Evolutionary conservation across 2,113 vertebrate species (phyloP).

Genomic region (Cyanoderma ruficeps): DNA sequence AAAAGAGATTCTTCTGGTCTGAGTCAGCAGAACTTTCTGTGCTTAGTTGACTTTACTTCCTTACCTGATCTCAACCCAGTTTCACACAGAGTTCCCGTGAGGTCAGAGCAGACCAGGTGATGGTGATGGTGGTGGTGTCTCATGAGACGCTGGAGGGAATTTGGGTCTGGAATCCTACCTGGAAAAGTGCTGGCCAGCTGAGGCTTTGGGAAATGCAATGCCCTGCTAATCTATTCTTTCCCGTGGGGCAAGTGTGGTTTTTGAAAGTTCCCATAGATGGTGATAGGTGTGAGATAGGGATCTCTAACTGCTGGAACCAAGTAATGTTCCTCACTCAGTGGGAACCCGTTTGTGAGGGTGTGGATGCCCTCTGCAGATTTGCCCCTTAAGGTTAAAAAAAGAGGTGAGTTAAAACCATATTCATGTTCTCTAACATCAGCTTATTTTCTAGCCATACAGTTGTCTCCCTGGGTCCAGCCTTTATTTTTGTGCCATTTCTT

Average conservation of each 20-base stretch:
- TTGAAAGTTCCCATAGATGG: neutral
- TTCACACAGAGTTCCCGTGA: neutral
- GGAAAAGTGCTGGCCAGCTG: neutral
- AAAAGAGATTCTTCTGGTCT: neutral
- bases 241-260: neutral
- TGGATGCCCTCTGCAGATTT: neutral
- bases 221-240: neutral
- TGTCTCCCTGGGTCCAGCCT: neutral
- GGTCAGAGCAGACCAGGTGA: constrained; percentile 4
- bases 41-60: neutral
- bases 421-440: neutral
- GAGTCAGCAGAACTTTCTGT: constrained; percentile 10
- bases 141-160: accelerated
- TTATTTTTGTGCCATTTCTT: neutral
- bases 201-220: neutral
- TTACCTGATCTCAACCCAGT: neutral
- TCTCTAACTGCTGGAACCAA: neutral
- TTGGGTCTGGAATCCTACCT: neutral
- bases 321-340: neutral
- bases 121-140: neutral
- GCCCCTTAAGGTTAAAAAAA: neutral
- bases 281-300: neutral
- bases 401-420: neutral
- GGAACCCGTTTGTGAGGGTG: neutral
- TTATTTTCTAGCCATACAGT: neutral